phyloP scores from a whole-genome alignment of 2,888 invertebrate species.

The Sclerodermus sp. region DNA sequence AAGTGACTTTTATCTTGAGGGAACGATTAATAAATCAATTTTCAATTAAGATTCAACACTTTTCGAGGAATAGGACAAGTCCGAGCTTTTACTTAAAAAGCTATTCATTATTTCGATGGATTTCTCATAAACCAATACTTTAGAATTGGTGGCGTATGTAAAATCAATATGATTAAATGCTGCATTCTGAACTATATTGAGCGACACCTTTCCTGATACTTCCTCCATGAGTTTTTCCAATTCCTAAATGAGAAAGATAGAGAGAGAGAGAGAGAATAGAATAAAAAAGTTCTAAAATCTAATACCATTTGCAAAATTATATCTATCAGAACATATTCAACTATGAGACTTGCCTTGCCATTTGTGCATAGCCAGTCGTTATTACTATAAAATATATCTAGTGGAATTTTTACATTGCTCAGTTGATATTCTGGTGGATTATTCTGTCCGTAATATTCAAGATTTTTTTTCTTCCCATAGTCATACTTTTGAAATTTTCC shows the following conservation, averaged over 20 bases:
- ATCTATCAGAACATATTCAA: no score
- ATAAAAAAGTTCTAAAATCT: no score
- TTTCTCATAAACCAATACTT: conserved; percentile 36
- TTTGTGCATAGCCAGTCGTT: conserved; percentile 67
- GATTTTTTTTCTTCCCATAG: conserved; percentile 60
- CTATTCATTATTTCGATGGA: conserved; percentile 17
- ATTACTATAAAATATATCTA: conserved; percentile 68
- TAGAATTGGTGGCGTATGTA: conserved; percentile 35
- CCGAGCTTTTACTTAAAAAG: no score
- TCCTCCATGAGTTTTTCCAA: no score
- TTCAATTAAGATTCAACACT: no score
- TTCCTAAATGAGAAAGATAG: no score
- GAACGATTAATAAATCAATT: no score
- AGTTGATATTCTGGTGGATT: conserved; percentile 67
- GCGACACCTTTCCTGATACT: neutral
- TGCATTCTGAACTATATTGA: conserved; percentile 34
- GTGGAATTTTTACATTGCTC: conserved; percentile 63
- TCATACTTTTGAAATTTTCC: conserved; percentile 61
- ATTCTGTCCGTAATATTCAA: conserved; percentile 61
- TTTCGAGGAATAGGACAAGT: no score
- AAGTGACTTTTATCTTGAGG: no score
- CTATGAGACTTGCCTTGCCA: conserved; percentile 36
- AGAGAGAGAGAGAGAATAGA: no score
- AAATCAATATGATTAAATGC: conserved; percentile 45
- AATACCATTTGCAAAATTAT: no score